A percentile compares a stretch with the other conserved stretches of the same genome.
These are phyloP conservation scores for Rhinolophus sinicus DNA, from an alignment of 2,113 vertebrate genomes.

Conservation along the genomic window DNA sequence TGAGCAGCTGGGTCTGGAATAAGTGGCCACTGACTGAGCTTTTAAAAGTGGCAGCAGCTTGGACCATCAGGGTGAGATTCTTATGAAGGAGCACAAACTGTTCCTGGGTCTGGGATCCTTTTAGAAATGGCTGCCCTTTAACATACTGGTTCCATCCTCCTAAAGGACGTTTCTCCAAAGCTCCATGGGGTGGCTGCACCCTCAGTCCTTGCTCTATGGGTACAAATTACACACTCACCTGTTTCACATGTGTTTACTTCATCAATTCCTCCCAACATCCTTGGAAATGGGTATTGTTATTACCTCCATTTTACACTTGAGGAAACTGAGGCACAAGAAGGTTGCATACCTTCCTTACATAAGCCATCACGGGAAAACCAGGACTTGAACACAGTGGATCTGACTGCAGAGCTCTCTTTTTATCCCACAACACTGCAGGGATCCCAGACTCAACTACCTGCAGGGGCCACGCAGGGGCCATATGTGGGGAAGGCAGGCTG, in stretches of 20 bases:
- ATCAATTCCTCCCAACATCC: not conserved
- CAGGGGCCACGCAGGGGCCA: not conserved
- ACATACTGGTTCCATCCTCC: not conserved
- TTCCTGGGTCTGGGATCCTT: not conserved
- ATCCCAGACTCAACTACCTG: not conserved
- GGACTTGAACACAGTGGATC: not conserved
- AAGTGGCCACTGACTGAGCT: not conserved
- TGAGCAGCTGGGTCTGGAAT: not conserved
- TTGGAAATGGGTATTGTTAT: not conserved
- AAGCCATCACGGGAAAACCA: not conserved
- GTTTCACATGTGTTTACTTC: not conserved
- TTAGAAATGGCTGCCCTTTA: not conserved
- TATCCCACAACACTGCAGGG: not conserved
- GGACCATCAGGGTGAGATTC: not conserved
- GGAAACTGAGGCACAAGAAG: not conserved
- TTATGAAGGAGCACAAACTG: not conserved
- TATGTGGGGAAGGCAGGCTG: not conserved
- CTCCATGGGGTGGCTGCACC: fast-evolving
- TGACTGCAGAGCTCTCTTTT: not conserved
- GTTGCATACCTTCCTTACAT: not conserved
- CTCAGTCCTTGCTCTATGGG: not conserved
- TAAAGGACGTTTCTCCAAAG: not conserved
- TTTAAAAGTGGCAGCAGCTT: not conserved
- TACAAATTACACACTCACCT: not conserved
- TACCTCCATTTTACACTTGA: not conserved